Conservation (phyloP, 2,113 vertebrate genomes). For the Vicugna pacos region DNA sequence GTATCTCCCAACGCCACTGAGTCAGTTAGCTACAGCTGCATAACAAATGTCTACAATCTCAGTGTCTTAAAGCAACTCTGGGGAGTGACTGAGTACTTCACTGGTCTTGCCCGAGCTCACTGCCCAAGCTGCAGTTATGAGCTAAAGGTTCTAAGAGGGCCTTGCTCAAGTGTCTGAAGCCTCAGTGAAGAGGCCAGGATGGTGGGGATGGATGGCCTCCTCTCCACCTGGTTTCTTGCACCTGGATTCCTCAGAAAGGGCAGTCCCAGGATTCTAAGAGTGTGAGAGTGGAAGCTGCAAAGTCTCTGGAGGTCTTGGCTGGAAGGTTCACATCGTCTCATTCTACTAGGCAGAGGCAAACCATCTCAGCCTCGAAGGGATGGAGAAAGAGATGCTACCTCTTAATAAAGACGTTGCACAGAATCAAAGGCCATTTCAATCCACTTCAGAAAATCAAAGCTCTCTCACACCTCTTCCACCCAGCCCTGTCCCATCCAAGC, state of each 20-base stretch:
- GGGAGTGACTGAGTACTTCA: background rate
- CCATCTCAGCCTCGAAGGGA: background rate
- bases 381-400: background rate
- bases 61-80: background rate
- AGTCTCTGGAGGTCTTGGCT: background rate
- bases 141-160: background rate
- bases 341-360: background rate
- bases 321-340: background rate
- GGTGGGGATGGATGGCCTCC: background rate
- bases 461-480: background rate
- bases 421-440: background rate
- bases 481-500: background rate
- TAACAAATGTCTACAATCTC: background rate
- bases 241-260: background rate
- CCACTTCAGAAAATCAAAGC: background rate
- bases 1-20: too few relatives aligned
- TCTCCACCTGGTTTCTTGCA: too few relatives aligned
- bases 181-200: too few relatives aligned
- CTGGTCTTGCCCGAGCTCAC: background rate
- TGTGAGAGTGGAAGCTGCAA: background rate
- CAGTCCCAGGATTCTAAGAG: background rate
- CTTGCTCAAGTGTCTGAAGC: background rate
- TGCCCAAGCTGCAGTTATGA: background rate
- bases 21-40: background rate
- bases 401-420: background rate